Base-by-base conservation (phyloP, 2,113 vertebrate species). In the Petromus typicus region DNA sequence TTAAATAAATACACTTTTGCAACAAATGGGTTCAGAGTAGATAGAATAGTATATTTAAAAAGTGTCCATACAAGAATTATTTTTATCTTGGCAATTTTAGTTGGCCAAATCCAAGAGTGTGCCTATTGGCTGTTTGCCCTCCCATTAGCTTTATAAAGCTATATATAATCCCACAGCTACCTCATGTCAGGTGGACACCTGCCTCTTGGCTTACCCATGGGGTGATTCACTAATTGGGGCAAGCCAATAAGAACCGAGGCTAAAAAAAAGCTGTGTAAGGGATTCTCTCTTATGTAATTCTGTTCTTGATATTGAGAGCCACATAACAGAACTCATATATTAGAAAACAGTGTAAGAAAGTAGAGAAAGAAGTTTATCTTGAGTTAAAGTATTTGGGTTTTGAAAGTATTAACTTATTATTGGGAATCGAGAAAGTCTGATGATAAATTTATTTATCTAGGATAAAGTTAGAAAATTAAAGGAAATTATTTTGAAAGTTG, bases 231-330 rank as follows among this genome's bases (percentile, higher is more conserved):
- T 93, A 91, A 93, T n/a, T 90, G 51, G 54, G 12, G 7, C 56
- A 95, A n/a, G 40, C 10, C 71, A 91, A 23, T 82, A 82, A 89
- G 40, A 30, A 80, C 18, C 32, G 40, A 95, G 69, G 14, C 40
- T 91, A 69, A 86, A 79, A 95, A 83, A 16, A 11, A 82, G 51
- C 75, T 93, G 25, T 63, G 48, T 54, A 79, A 94, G 22, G 85
- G 3, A 63, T 18, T 89, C 3, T n/a, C 16, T 8, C 30, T 84
- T 90, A 69, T 64, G 32, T 80, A 93, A 90, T 34, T 59, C n/a
- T 75, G 3, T 57, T 54, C 18, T 6, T 83, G 1, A 34, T 84
- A 95, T 67, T 51, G 90, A 80, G 18, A 20, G 18, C 13, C 17
- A 56, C 3, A 37, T 57, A 45, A 30, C 4, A 45, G 4, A 78